phyloP scores from a whole-genome alignment of 2,888 invertebrate genomes.

The Tanytarsus gracilentus region DNA sequence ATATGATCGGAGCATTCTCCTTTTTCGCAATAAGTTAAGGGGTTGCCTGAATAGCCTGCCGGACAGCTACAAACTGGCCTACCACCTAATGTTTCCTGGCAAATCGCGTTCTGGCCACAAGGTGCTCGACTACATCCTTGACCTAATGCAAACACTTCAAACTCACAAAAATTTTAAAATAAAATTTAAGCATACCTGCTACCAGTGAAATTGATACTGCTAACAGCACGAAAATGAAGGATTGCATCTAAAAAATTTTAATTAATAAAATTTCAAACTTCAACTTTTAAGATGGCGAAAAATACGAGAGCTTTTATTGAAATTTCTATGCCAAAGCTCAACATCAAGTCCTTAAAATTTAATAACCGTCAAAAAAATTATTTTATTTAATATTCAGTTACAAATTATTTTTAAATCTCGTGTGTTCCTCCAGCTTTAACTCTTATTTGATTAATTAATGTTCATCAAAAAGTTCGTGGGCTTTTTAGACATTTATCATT shows the following conservation, averaged over 20 bases:
- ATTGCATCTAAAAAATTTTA: not conserved
- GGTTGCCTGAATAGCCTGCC: slow-evolving; percentile 71
- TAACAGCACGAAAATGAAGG: not conserved
- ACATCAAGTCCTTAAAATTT: too few species aligned
- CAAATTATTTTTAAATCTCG: too few species aligned
- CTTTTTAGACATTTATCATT: not conserved
- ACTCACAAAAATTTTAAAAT: not conserved
- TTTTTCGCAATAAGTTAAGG: slow-evolving; percentile 60
- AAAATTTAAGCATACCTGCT: slow-evolving; percentile 13
- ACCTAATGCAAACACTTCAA: slow-evolving; percentile 1
- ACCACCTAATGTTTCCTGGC: slow-evolving; percentile 54
- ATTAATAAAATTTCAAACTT: not conserved
- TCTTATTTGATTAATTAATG: too few species aligned
- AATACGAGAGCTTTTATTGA: too few species aligned
- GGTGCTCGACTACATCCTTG: slow-evolving; percentile 51
- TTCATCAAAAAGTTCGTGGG: too few species aligned
- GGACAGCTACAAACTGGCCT: slow-evolving; percentile 73
- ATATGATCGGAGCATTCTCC: slow-evolving; percentile 66
- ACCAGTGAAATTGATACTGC: not conserved
- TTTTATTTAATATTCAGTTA: too few species aligned
- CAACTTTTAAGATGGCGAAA: too few species aligned
- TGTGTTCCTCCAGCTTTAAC: too few species aligned
- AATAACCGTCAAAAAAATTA: too few species aligned
- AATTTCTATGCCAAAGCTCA: too few species aligned
- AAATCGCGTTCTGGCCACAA: slow-evolving; percentile 60